Conservation (phyloP, 2,888 invertebrate species). For the Linnaemya vulpina region DNA sequence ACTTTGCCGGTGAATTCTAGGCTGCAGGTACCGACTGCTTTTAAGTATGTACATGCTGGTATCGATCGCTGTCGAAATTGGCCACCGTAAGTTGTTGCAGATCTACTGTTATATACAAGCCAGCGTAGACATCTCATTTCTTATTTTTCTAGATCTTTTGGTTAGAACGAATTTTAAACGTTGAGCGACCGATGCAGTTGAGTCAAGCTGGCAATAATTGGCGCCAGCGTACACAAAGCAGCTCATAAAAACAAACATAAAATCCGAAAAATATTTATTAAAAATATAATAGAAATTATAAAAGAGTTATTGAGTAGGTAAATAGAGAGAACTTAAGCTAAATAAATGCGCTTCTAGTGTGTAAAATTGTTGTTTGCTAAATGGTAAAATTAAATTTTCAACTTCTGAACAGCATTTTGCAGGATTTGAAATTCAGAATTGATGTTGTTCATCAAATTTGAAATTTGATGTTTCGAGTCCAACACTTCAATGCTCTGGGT, state of each 20-base stretch:
- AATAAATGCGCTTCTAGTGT: conserved; percentile 24
- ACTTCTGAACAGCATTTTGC: conserved; percentile 89
- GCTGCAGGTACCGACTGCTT: too few species aligned
- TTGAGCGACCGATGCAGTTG: too few species aligned
- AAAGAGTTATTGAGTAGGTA: neutral
- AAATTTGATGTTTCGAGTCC: conserved; percentile 95
- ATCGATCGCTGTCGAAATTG: too few species aligned
- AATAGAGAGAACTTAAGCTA: neutral
- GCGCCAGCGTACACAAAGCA: too few species aligned
- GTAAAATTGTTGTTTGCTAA: neutral
- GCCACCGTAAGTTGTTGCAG: conserved; percentile 89
- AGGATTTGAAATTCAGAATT: conserved; percentile 91
- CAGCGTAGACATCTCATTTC: neutral
- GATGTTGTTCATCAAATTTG: conserved; percentile 91
- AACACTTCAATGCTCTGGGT: conserved; percentile 97
- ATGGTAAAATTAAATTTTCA: conserved; percentile 83
- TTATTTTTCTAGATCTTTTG: conserved; percentile 92
- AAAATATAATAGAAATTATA: conserved; percentile 2
- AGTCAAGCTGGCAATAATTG: too few species aligned
- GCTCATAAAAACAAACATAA: neutral
- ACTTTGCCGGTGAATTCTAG: too few species aligned
- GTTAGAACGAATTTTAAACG: too few species aligned
- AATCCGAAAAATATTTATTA: neutral
- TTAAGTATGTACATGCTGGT: too few species aligned
- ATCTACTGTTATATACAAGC: too few species aligned